Conservation (phyloP, 2,113 vertebrate genomes). For the Todiramphus chloris region DNA sequence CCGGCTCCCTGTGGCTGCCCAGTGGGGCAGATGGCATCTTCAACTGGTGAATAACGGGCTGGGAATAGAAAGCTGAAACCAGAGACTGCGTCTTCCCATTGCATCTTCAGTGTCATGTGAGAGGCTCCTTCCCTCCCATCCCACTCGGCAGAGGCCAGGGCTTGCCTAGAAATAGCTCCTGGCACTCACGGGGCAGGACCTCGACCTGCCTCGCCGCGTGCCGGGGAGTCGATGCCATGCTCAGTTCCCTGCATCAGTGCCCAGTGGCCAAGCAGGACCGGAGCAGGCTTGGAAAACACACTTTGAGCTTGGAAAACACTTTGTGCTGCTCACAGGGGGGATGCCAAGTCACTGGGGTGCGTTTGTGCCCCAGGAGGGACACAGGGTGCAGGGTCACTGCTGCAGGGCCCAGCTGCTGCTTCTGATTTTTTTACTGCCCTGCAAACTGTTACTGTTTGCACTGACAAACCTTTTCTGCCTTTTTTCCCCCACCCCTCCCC, state of each 20-base stretch:
- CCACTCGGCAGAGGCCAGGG: background rate
- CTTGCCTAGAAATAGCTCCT: constrained; percentile 47
- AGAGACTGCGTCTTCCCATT: constrained; percentile 1
- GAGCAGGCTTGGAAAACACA: background rate
- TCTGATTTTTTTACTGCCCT: background rate
- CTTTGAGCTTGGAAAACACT: background rate
- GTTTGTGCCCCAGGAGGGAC: background rate
- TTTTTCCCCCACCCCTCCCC: background rate
- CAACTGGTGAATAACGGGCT: constrained; percentile 51
- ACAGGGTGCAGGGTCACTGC: background rate
- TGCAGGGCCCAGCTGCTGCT: background rate
- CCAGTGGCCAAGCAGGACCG: background rate
- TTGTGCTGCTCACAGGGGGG: rapidly evolving
- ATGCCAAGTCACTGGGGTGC: background rate
- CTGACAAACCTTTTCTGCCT: constrained; percentile 20
- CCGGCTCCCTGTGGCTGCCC: background rate
- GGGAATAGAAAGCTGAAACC: constrained; percentile 62
- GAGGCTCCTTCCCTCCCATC: constrained; percentile 34
- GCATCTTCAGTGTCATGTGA: constrained; percentile 52
- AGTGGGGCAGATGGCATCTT: constrained; percentile 50
- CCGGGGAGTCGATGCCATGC: background rate
- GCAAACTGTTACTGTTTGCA: constrained; percentile 9
- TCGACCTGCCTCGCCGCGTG: background rate
- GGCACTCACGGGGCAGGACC: background rate
- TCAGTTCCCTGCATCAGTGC: background rate